A percentile compares a stretch with the other conserved stretches of the same genome.
phyloP scores from a whole-genome alignment of 2,888 invertebrate genomes.

The Agrotis ipsilon region DNA sequence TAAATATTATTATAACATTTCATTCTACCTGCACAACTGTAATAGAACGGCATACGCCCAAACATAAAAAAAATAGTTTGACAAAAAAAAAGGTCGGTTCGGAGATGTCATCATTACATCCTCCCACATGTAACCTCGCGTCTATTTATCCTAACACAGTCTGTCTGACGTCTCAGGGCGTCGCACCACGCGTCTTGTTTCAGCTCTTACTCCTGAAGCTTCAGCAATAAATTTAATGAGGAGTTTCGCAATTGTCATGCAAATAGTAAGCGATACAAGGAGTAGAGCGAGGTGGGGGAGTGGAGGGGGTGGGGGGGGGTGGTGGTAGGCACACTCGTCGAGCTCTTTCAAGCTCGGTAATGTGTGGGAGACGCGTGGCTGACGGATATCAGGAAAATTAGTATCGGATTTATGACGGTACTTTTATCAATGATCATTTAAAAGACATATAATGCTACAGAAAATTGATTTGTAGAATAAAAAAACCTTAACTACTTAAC shows the following conservation, averaged over 20 bases:
- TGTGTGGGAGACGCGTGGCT: neutral
- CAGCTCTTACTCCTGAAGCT: constrained; percentile 33
- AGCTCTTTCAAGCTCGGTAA: constrained; percentile 8
- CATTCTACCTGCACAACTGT: neutral
- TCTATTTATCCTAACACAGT: neutral
- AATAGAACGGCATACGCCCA: too few relatives aligned
- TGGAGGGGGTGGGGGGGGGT: too few relatives aligned
- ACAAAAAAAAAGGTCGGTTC: too few relatives aligned
- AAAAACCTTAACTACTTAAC: too few relatives aligned
- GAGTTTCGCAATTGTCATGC: constrained; percentile 56
- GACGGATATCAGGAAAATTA: neutral
- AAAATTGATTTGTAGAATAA: too few relatives aligned
- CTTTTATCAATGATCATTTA: neutral
- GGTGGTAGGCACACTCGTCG: neutral
- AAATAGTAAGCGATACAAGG: constrained; percentile 44
- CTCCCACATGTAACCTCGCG: neutral
- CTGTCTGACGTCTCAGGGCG: too few relatives aligned
- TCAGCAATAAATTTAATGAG: constrained; percentile 53
- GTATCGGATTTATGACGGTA: neutral
- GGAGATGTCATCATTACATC: too few relatives aligned
- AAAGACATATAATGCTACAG: too few relatives aligned
- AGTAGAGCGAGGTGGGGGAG: accelerated
- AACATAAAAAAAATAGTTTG: too few relatives aligned
- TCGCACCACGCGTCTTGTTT: constrained; percentile 18
- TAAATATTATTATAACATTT: neutral